Evolutionary conservation across 2,113 vertebrate genomes (phyloP).

Genomic region (Thinocorus orbignyianus): DNA sequence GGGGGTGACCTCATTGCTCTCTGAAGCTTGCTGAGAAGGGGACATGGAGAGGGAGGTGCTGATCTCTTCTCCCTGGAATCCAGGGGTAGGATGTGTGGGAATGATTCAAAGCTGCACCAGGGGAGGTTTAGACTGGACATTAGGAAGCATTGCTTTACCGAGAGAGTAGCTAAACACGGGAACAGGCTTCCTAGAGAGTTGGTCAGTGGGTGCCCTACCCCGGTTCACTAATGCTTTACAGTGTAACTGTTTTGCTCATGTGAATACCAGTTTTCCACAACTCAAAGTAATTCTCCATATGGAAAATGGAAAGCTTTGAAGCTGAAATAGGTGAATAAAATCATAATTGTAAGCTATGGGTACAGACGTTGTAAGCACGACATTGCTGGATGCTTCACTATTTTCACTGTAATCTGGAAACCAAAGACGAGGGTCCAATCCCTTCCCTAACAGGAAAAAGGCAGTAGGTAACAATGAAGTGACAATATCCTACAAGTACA

Average conservation of each 20-base stretch:
- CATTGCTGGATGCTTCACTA: not conserved
- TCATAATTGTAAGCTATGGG: not conserved
- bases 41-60: not conserved
- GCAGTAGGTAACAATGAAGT: not conserved
- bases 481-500: not conserved
- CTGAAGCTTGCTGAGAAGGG: not conserved
- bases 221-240: not conserved
- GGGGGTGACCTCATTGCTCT: not conserved
- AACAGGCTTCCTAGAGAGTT: not conserved
- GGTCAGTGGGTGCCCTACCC: rapidly evolving
- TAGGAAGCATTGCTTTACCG: not conserved
- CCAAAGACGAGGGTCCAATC: not conserved
- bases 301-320: not conserved
- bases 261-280: not conserved
- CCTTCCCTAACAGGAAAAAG: not conserved
- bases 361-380: not conserved
- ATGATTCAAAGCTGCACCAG: too few relatives aligned
- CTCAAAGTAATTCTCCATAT: not conserved
- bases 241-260: not conserved
- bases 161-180: not conserved
- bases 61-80: not conserved
- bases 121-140: too few relatives aligned
- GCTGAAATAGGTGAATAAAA: not conserved
- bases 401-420: not conserved
- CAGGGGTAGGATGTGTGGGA: too few relatives aligned